Evolutionary conservation across 2,797 vertebrate genomes (phyloP).

Genomic region (Denticeps clupeoides): DNA sequence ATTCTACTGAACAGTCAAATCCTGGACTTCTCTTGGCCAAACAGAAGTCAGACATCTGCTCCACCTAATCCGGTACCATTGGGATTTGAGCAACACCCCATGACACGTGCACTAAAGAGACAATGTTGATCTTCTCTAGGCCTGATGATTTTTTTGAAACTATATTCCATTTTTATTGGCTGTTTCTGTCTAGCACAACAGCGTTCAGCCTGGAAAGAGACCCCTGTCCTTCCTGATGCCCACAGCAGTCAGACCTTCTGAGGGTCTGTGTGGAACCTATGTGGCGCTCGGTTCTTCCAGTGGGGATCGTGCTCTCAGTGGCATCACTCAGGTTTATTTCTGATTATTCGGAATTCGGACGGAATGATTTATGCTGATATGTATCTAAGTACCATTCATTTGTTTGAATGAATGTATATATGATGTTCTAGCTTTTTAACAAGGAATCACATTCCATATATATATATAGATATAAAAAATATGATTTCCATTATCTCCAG

Average conservation of each 20-base stretch:
- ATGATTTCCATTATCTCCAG: constrained; percentile 42
- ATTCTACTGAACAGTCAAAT: constrained; percentile 95
- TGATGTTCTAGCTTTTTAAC: no score
- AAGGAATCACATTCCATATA: no score
- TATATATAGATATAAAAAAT: background rate
- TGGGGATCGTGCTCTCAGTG: constrained; percentile 76
- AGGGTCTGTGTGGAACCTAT: constrained; percentile 89
- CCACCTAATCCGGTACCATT: constrained; percentile 54
- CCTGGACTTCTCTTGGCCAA: constrained; percentile 89
- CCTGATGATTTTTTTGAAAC: no score
- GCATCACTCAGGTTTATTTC: constrained; percentile 81
- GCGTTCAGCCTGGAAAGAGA: constrained; percentile 70
- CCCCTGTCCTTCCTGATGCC: constrained; percentile 88
- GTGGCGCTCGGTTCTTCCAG: constrained; percentile 79
- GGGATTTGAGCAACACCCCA: no score
- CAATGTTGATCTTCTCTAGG: no score
- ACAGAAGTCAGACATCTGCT: constrained; percentile 61
- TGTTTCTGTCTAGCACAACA: constrained; percentile 65
- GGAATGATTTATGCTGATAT: no score
- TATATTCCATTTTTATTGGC: no score
- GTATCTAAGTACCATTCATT: no score
- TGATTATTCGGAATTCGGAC: no score
- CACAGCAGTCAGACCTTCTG: constrained; percentile 76
- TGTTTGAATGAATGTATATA: no score
- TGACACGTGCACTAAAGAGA: no score